Base-by-base conservation (phyloP, 2,113 vertebrate species). In the Paraplagusia blochii region DNA sequence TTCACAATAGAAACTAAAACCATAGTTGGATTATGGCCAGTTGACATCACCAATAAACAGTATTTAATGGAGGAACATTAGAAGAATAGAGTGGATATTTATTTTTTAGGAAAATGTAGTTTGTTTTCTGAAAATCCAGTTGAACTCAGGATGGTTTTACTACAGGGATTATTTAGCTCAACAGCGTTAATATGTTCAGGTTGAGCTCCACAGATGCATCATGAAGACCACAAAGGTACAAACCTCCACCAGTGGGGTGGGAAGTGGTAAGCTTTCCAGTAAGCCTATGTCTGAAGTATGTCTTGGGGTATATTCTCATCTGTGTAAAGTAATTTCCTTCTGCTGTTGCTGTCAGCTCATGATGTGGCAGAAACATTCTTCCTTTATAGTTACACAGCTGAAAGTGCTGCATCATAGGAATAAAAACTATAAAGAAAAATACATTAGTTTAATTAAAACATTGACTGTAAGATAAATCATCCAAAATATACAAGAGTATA, bases 351-450 rank as follows among this genome's bases (percentile, higher is more conserved):
- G 36, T 4, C 11, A 53, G 39, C 38, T 13, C 14, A 44, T 85
- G 54, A 83, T 83, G 82, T 84, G 83, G 82, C 72, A 83, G 45
- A 59, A 66, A 14, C 10, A 44, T 58, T 69, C 69, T 65, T 78
- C 74, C 76, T 78, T 78, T 43, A 62, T 59, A 51, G 69, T 15
- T 51, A 63, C 29, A 4, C 73, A 48, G 43, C 57, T 80, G 71
- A 85, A 80, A 83, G 63, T 72, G 71, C 78, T 59, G 56, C 7
- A 55, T 80, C 77, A 79, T 42, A 84, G n/a, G 74, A 77, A 82
- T 75, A 80, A 73, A 22, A 61, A 82, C 50, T 40, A 40, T 40
- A 40, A 12, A 74, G 15, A 56, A n/a, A 38, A 63, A 29, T 29
- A 6, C 22, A 29, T 29, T n/a, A n/a, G n/a, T n/a, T 29, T 29